Evolutionary conservation across 2,888 invertebrate species (phyloP), one percentile per base, ranked within the genome.

Genomic region (Watsonalla cultraria): DNA sequence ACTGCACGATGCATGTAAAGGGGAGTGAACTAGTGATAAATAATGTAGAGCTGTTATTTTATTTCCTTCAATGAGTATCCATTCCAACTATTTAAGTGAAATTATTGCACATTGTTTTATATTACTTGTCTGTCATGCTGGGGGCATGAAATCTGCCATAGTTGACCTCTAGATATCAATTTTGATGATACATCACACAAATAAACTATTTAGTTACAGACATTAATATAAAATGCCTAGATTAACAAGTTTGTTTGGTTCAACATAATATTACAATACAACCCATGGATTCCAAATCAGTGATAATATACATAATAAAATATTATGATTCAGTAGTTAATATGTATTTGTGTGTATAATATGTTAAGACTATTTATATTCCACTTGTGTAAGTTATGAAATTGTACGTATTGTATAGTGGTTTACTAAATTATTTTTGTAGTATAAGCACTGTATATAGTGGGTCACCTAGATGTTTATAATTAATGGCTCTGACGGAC

Each of bases 371-470:
- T 84, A 84, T 86, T 86, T 86, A 86, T 86, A 84, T 81, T 82
- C 71, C 74, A 76, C 64, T 72, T 60, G 56, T 74, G 64, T 77
- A 68, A 65, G 58, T 65, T 68, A 71, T 69, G 54, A 72, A 74
- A 70, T 68, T 86, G 83, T 86, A 87, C 78, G 81, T 84, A 85
- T 70, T 88, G 87, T 90, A 90, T 86, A 89, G 85, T 78, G 78
- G 78, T 85, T 78, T 76, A 84, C 70, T 90, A 90, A 90, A 90
- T 90, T 90, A 90, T 90, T 90, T 90, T 88, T 90, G 80, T 90
- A 89, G 90, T 66, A 55, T 90, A 87, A 87, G 81, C 87, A 90
- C 84, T 90, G 90, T 90, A 90, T 55, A 90, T 88, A 88, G 56
- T 67, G 70, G 76, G 66, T 77, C 84, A 86, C 83, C 64, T 88